Percentiles rank a stretch among this genome's conserved stretches.
Conservation (phyloP, 2,888 invertebrate species). For the Oscheius sp. region DNA sequence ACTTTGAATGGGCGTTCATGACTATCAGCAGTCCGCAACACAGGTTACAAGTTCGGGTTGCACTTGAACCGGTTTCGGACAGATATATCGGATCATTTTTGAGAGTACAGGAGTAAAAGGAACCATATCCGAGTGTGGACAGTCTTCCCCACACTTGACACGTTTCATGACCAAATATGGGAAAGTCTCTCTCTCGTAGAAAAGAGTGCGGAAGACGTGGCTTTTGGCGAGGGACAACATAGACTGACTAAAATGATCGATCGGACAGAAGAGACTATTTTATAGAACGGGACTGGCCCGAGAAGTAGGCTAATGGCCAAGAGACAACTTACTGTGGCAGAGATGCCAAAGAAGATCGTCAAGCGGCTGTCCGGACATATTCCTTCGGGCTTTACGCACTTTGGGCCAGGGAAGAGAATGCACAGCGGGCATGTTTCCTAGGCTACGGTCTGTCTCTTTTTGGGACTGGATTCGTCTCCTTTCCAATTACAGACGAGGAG, state of each 20-base stretch:
- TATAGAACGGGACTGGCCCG: not conserved
- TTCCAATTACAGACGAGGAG: conserved; percentile 6
- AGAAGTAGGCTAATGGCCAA: conserved; percentile 19
- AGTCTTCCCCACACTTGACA: not conserved
- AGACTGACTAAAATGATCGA: conserved; percentile 30
- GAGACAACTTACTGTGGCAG: not conserved
- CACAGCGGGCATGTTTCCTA: conserved; percentile 3
- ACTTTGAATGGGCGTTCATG: no score
- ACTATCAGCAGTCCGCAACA: not conserved
- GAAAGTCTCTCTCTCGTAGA: conserved; percentile 12
- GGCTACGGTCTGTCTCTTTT: not conserved
- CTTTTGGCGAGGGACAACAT: conserved; percentile 24
- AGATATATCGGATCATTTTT: not conserved
- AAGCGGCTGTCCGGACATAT: not conserved
- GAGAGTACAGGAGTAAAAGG: not conserved
- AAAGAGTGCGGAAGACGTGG: conserved; percentile 21
- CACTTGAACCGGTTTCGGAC: not conserved
- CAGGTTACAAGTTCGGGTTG: not conserved
- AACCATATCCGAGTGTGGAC: not conserved
- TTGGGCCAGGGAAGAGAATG: not conserved
- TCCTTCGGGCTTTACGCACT: not conserved
- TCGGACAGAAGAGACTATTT: conserved; percentile 6
- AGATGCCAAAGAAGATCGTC: conserved; percentile 2
- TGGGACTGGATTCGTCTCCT: not conserved
- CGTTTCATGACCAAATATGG: not conserved